Evolutionary conservation across 37 sponge, comb jelly and placozoan species (phyloP), one percentile per base, ranked within the genome.

Genomic region (Aplysina aerophoba): DNA sequence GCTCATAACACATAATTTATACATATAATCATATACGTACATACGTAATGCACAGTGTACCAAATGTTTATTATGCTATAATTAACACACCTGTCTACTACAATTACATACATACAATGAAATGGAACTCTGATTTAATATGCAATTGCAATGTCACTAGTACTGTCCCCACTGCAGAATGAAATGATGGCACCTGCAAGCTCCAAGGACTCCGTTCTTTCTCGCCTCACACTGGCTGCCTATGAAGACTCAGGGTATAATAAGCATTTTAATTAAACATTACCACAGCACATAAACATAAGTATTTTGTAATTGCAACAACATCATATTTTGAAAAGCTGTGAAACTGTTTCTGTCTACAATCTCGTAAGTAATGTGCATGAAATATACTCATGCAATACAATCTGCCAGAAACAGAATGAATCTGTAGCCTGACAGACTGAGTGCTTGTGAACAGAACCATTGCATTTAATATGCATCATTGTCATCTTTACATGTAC

Each of bases 171-270:
- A 62, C 11, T n/a, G 2, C 11, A 62, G 64, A 62, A 62, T 62
- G 64, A 62, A 62, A 6, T 62, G 24, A 62, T 62, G 64, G 4
- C 64, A 13, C 64, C 64, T 28, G 28, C 28, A n/a, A 62, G 5
- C 28, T 28, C 64, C 64, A 62, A 62, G 28, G 11, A 62, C 28
- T 6, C 25, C 5, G 64, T 62, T 13, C 24, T 62, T 28, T 62
- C 64, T 62, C 28, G 27, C 28, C 64, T 62, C 64, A 62, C 64
- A 62, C 64, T 62, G 24, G 64, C 64, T 11, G 27, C 11, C 12
- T 62, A 13, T 62, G 64, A 62, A 62, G 64, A 62, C 28, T 62
- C 64, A 13, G 64, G 64, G 64, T 62, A 62, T n/a, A n/a, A n/a
- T n/a, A n/a, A n/a, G n/a, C 24, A 27, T 62, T 13, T 62, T 6